phyloP scores from a whole-genome alignment of 2,113 vertebrate genomes.

The Dipodomys stephensi region DNA sequence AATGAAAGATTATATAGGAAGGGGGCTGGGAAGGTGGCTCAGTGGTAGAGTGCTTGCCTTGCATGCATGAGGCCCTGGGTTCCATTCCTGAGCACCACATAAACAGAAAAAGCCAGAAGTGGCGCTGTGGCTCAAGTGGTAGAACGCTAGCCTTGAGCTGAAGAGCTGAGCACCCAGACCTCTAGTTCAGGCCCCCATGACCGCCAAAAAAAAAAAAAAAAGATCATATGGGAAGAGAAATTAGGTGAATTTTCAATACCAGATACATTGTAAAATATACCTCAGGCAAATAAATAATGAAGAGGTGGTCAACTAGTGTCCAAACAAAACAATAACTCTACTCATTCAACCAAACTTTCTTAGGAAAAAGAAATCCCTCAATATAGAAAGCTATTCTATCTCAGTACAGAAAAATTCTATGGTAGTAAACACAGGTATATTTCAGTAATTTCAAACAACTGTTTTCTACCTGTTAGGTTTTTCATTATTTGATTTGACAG shows the following conservation, averaged over 20 bases:
- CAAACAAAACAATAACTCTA: conserved; percentile 21
- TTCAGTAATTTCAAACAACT: conserved; percentile 44
- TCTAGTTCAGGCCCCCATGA: no score
- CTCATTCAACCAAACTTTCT: conserved; percentile 11
- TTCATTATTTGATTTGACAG: conserved; percentile 72
- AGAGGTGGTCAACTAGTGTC: neutral
- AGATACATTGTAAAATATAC: neutral
- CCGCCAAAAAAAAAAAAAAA: neutral
- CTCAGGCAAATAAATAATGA: neutral
- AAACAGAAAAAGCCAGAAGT: no score
- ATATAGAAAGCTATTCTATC: neutral
- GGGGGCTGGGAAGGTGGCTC: no score
- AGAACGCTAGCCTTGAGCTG: no score
- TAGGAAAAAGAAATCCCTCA: conserved; percentile 37
- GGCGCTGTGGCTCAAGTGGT: no score
- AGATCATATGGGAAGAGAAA: neutral
- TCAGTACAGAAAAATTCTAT: conserved; percentile 12
- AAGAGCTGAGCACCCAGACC: no score
- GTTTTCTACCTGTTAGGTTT: conserved; percentile 46
- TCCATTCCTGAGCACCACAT: no score
- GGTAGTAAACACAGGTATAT: conserved; percentile 33
- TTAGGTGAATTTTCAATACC: neutral
- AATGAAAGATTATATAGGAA: neutral
- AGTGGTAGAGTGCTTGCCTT: no score
- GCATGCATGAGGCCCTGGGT: no score